phyloP scores from a whole-genome alignment of 2,888 invertebrate species.

The Synanthedon myopaeformis region DNA sequence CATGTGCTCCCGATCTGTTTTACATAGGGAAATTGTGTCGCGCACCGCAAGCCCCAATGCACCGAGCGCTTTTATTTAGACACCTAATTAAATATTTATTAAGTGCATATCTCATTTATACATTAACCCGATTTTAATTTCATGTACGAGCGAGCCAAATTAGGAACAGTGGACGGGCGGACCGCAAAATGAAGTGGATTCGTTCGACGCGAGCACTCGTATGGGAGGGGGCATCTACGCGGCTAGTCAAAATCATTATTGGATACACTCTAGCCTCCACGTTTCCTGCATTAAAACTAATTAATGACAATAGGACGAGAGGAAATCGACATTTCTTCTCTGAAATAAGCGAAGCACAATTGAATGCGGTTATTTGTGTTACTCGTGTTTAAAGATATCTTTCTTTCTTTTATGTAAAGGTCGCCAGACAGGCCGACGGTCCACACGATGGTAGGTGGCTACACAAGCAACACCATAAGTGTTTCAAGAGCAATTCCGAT shows the following conservation, averaged over 20 bases:
- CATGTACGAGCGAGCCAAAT: slow-evolving; percentile 63
- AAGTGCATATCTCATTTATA: slow-evolving; percentile 66
- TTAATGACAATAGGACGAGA: too few relatives aligned
- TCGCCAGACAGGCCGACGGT: too few relatives aligned
- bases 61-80: slow-evolving; percentile 60
- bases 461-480: too few relatives aligned
- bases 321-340: too few relatives aligned
- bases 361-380: too few relatives aligned
- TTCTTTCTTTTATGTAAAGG: too few relatives aligned
- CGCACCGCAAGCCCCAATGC: slow-evolving; percentile 39
- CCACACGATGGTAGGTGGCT: too few relatives aligned
- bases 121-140: slow-evolving; percentile 69
- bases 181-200: slow-evolving; percentile 67
- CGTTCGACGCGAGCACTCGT: slow-evolving; percentile 22
- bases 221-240: slow-evolving; percentile 21
- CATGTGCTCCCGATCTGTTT: slow-evolving; percentile 22
- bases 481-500: too few relatives aligned
- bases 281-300: too few relatives aligned
- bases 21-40: slow-evolving; percentile 38
- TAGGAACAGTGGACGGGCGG: slow-evolving; percentile 52
- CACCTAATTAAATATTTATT: slow-evolving; percentile 70
- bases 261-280: slow-evolving; percentile 3
- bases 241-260: slow-evolving; percentile 52
- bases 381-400: too few relatives aligned
- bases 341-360: too few relatives aligned